Percentiles rank a stretch among this genome's conserved stretches.
These are phyloP conservation scores for Trachelus iudaicus DNA, from an alignment of 2,888 invertebrate genomes.

Conservation along the genomic window DNA sequence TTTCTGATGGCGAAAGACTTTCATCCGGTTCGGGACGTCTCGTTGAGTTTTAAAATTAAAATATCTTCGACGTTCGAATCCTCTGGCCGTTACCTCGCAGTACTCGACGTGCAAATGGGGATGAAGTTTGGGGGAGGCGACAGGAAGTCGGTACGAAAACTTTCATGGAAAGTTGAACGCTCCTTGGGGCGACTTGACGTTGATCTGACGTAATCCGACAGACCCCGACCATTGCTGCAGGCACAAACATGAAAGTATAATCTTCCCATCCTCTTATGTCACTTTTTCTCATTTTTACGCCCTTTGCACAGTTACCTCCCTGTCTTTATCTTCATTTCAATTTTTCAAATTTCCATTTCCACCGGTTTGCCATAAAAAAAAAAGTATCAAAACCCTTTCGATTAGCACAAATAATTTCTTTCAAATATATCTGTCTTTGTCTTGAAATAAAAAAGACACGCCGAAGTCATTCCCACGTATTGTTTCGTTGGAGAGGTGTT, in stretches of 20 bases:
- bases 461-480: not conserved
- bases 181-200: slow-evolving; percentile 5
- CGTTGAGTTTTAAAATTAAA: not conserved
- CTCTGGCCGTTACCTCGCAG: not conserved
- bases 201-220: slow-evolving; percentile 27
- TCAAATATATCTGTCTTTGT: not conserved
- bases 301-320: not conserved
- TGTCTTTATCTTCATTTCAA: not conserved
- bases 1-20: not conserved
- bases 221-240: not conserved
- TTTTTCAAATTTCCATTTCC: not conserved
- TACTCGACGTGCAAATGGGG: not conserved
- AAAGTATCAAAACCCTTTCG: not conserved
- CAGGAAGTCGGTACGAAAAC: not conserved
- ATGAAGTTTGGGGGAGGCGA: not conserved
- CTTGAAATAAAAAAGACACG: not conserved
- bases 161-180: not conserved
- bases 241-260: not conserved
- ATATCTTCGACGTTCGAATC: not conserved
- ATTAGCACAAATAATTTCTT: too few relatives aligned
- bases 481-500: not conserved
- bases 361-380: not conserved
- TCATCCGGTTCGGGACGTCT: not conserved
- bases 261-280: not conserved
- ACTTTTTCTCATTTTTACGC: not conserved